Conservation (phyloP, 2,797 vertebrate genomes). For the Poeciliopsis infans region DNA sequence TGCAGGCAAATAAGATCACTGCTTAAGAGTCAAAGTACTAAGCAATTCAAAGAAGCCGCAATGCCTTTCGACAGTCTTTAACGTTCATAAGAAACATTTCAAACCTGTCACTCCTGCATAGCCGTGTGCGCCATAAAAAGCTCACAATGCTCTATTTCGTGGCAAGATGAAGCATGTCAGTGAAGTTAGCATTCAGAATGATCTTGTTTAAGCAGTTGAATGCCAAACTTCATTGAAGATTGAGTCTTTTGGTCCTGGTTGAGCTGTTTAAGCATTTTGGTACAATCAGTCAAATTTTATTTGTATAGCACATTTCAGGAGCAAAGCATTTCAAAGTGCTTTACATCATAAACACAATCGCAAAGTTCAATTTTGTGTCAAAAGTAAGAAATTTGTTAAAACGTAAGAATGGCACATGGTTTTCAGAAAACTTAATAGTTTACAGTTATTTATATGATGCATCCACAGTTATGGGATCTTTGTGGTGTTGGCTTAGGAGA, state of each 20-base stretch:
- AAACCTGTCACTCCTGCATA: neutral
- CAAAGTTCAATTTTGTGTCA: neutral
- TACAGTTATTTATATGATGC: neutral
- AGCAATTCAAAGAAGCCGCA: neutral
- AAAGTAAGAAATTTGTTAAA: too few relatives aligned
- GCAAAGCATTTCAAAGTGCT: too few relatives aligned
- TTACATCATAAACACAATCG: neutral
- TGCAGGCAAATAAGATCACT: neutral
- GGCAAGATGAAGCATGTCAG: neutral
- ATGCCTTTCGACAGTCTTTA: neutral
- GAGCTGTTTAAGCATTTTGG: neutral
- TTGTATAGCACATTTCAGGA: too few relatives aligned
- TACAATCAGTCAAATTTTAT: neutral
- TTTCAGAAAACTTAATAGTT: neutral
- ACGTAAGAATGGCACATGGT: neutral
- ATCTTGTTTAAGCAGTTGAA: too few relatives aligned
- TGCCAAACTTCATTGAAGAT: too few relatives aligned
- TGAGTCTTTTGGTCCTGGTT: too few relatives aligned
- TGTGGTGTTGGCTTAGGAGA: neutral
- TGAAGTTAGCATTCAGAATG: neutral
- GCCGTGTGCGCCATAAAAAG: neutral
- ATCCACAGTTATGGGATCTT: neutral
- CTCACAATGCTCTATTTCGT: too few relatives aligned
- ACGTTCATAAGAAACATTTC: neutral
- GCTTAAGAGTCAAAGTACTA: neutral